phyloP scores from a whole-genome alignment of 2,113 vertebrate species.

The Bos javanicus region DNA sequence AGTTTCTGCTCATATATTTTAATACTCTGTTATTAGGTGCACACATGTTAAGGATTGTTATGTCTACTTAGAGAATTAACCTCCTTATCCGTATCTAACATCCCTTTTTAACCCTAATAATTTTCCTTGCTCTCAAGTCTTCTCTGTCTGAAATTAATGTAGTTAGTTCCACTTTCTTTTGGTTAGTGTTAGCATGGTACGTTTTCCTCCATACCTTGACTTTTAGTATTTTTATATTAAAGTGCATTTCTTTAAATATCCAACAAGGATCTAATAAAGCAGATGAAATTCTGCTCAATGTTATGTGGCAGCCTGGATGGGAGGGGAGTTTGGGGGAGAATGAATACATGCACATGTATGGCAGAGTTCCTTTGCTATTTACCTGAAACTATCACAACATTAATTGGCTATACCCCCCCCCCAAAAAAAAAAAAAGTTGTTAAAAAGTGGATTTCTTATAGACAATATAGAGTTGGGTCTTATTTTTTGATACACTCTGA shows the following conservation, averaged over 20 bases:
- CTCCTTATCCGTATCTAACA: background rate
- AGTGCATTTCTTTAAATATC: background rate
- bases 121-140: background rate
- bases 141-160: background rate
- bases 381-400: background rate
- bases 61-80: background rate
- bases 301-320: background rate
- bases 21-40: background rate
- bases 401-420: background rate
- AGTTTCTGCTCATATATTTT: background rate
- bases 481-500: background rate
- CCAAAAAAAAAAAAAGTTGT: background rate
- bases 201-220: background rate
- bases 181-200: background rate
- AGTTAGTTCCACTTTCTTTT: background rate
- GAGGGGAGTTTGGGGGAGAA: background rate
- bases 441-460: background rate
- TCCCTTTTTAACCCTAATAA: background rate
- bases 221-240: background rate
- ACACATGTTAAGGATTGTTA: background rate
- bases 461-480: background rate
- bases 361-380: background rate
- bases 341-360: background rate
- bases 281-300: background rate
- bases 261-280: background rate